Evolutionary conservation across 2,888 invertebrate genomes (phyloP).

Genomic region (Aleiodes leptofemur): DNA sequence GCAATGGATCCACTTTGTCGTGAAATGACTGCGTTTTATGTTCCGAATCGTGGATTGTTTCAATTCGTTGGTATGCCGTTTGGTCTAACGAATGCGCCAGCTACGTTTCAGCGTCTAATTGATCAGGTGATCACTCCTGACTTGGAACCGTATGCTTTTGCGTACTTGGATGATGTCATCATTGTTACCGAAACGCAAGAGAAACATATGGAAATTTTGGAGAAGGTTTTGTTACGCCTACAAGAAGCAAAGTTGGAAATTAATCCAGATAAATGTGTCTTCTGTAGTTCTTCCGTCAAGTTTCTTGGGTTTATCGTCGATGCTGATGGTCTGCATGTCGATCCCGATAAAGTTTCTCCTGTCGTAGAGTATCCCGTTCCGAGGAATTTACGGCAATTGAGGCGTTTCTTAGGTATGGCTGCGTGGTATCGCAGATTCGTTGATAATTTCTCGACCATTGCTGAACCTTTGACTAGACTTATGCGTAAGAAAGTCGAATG

Average conservation of each 20-base stretch:
- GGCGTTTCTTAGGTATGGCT: conserved; percentile 34
- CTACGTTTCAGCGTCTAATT: conserved; percentile 33
- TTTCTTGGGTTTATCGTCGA: conserved; percentile 43
- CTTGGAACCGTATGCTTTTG: background rate
- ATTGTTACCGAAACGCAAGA: no score
- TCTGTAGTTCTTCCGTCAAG: conserved; percentile 38
- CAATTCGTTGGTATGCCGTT: conserved; percentile 63
- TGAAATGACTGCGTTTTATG: conserved; percentile 61
- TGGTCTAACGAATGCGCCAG: conserved; percentile 57
- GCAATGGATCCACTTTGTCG: conserved; percentile 51
- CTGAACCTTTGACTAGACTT: conserved; percentile 48
- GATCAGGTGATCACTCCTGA: background rate
- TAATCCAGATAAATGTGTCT: conserved; percentile 42
- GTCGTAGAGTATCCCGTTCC: conserved; percentile 28
- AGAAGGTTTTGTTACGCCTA: background rate
- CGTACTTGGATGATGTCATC: no score
- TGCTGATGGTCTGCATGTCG: conserved; percentile 3
- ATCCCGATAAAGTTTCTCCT: conserved; percentile 37
- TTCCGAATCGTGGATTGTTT: conserved; percentile 59
- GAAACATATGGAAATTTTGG: background rate
- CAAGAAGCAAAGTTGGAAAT: conserved; percentile 6
- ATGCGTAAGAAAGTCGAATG: conserved; percentile 41
- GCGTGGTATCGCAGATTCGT: conserved; percentile 50
- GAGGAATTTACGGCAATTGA: conserved; percentile 29
- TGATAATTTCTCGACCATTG: conserved; percentile 53